These are phyloP conservation scores for Bembecia ichneumoniformis DNA, from an alignment of 2,888 invertebrate genomes.

Conservation along the genomic window DNA sequence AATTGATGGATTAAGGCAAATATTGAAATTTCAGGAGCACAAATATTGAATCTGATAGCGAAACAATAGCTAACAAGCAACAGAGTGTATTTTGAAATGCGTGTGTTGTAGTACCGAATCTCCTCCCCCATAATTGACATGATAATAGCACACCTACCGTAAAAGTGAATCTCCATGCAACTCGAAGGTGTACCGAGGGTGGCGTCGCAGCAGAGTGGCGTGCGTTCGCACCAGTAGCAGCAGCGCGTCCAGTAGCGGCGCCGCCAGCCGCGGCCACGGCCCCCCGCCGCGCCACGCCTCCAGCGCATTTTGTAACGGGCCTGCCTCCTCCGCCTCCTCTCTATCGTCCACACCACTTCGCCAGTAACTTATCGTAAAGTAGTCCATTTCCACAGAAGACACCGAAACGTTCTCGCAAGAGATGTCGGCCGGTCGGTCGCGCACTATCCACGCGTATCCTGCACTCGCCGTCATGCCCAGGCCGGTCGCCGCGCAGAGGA, in stretches of 20 bases:
- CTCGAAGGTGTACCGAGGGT: slow-evolving; percentile 4
- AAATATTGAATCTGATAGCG: too few relatives aligned
- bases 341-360: slow-evolving; percentile 9
- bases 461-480: slow-evolving; percentile 53
- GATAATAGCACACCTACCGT: background rate
- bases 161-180: background rate
- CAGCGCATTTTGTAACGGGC: background rate
- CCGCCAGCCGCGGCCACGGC: slow-evolving; percentile 16
- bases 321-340: background rate
- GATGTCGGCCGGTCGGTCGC: slow-evolving; percentile 21
- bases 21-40: too few relatives aligned
- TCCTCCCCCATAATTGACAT: too few relatives aligned
- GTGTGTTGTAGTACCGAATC: too few relatives aligned
- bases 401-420: slow-evolving; percentile 14
- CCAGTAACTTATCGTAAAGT: slow-evolving; percentile 22
- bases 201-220: slow-evolving; percentile 1
- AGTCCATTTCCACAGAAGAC: slow-evolving; percentile 3
- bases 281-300: slow-evolving; percentile 9
- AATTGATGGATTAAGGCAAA: too few relatives aligned
- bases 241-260: slow-evolving; percentile 18
- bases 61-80: too few relatives aligned
- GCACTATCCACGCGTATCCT: slow-evolving; percentile 33
- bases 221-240: slow-evolving; percentile 12
- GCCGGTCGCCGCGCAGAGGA: slow-evolving; percentile 75
- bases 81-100: too few relatives aligned